Conservation (phyloP, 2,113 vertebrate species). For the Thymallus thymallus region DNA sequence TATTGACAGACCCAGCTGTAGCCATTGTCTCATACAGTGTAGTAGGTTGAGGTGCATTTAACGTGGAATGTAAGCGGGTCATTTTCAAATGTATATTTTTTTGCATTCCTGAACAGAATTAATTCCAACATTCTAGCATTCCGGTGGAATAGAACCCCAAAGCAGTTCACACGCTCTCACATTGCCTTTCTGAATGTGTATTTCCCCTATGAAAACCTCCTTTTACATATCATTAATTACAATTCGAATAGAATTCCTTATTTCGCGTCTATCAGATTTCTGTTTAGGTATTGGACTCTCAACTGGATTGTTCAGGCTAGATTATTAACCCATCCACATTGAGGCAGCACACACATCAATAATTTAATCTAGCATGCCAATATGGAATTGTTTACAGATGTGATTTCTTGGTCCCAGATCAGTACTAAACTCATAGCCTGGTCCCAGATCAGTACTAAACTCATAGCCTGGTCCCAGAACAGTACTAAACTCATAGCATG, state of each 20-base stretch:
- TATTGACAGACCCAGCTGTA: constrained; percentile 34
- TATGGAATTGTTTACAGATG: background rate
- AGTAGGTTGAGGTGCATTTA: background rate
- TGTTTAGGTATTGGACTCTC: background rate
- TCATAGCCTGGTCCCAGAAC: no score
- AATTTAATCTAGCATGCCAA: background rate
- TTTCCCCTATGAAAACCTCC: background rate
- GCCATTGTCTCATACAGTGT: background rate
- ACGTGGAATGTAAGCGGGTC: background rate
- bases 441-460: no score
- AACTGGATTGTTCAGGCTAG: background rate
- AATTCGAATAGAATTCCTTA: background rate
- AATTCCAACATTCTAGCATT: no score
- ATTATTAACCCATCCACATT: background rate
- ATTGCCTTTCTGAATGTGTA: background rate
- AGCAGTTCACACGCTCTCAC: background rate
- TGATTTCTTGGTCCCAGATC: no score
- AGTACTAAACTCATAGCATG: no score
- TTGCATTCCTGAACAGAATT: background rate
- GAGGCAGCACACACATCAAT: background rate
- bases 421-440: no score
- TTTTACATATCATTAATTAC: background rate
- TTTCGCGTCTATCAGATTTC: background rate
- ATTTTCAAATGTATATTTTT: background rate
- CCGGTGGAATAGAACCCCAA: background rate